Percentiles rank a stretch among this genome's conserved stretches.
These are phyloP conservation scores for Falco biarmicus DNA, from an alignment of 2,797 vertebrate species.

Conservation along the genomic window DNA sequence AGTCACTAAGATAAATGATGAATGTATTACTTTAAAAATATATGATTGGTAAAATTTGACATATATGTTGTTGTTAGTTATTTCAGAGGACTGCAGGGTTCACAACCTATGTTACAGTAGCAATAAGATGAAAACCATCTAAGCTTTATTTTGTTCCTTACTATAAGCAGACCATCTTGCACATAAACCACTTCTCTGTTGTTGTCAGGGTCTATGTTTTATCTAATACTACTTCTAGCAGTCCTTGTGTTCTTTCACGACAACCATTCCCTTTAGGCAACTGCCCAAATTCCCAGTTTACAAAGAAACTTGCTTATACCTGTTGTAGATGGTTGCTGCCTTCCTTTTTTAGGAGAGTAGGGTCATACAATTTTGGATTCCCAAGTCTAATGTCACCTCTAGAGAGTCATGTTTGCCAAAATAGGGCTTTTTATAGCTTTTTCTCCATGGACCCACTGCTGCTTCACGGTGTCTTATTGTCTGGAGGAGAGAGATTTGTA, in stretches of 20 bases:
- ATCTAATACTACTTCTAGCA: background rate
- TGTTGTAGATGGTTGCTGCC: background rate
- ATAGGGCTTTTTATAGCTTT: background rate
- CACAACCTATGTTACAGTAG: background rate
- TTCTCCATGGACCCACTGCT: background rate
- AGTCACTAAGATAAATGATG: background rate
- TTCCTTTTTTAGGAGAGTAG: constrained; percentile 34
- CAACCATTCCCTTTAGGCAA: constrained; percentile 33
- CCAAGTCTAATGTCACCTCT: background rate
- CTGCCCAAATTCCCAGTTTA: background rate
- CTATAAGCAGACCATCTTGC: background rate
- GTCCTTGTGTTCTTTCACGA: constrained; percentile 46
- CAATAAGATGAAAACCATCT: background rate
- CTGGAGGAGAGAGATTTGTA: background rate
- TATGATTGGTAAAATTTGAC: background rate
- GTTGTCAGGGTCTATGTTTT: background rate
- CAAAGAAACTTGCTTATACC: background rate
- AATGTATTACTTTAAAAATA: background rate
- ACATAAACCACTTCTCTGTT: background rate
- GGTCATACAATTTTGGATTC: background rate
- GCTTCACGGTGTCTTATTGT: background rate
- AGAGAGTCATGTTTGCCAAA: background rate
- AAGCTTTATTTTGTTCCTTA: background rate
- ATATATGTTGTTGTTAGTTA: background rate
- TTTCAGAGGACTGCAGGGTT: background rate